Conservation (phyloP, 2,888 invertebrate genomes). For the Stenchaetothrips biformis region DNA sequence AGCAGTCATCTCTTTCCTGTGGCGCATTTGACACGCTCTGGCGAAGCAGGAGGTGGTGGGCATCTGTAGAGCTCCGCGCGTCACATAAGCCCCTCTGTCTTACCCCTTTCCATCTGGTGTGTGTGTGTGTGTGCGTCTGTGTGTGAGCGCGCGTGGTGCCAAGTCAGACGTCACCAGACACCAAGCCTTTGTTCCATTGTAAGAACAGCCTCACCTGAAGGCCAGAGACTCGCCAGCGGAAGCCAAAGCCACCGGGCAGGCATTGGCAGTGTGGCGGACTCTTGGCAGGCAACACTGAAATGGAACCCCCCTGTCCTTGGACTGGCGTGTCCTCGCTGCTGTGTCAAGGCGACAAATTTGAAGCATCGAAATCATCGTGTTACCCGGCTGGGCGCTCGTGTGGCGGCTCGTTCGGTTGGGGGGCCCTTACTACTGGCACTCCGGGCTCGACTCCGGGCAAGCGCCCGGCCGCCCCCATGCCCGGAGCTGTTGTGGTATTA, state of each 20-base stretch:
- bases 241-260: background rate
- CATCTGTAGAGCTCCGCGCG: background rate
- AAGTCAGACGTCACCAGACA: constrained; percentile 11
- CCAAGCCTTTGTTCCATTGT: constrained; percentile 12
- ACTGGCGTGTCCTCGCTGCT: too few species aligned
- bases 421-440: too few species aligned
- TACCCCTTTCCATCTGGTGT: background rate
- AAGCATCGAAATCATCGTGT: too few species aligned
- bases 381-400: too few species aligned
- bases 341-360: too few species aligned
- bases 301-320: too few species aligned
- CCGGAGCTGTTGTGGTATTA: background rate
- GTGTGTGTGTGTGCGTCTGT: background rate
- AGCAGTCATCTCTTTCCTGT: too few species aligned
- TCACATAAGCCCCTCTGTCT: background rate
- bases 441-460: too few species aligned
- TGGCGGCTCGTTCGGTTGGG: too few species aligned
- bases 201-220: constrained; percentile 15
- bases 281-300: background rate
- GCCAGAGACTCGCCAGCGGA: background rate
- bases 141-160: background rate
- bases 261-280: background rate
- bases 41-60: too few species aligned
- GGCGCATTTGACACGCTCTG: too few species aligned
- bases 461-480: background rate